phyloP scores from a whole-genome alignment of 1,140 invertebrate species.

The Zophobas morio region DNA sequence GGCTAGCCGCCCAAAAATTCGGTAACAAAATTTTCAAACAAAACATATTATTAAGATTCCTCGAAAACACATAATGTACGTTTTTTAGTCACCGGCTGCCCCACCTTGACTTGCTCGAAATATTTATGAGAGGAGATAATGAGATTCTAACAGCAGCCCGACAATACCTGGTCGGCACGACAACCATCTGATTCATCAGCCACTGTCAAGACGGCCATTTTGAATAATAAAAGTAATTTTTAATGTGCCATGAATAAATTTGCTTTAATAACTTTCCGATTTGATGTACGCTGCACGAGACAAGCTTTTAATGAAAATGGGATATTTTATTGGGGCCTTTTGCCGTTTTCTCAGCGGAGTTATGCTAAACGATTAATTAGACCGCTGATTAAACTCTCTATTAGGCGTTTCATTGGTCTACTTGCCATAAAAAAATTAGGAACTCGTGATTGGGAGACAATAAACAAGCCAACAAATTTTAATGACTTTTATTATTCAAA shows the following conservation, averaged over 20 bases:
- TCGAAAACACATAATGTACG: constrained; percentile 50
- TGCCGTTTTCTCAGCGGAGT: background rate
- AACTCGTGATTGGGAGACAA: constrained; percentile 2
- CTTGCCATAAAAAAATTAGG: constrained; percentile 23
- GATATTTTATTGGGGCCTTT: background rate
- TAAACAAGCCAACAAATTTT: constrained; percentile 11
- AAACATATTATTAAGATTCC: constrained; percentile 55
- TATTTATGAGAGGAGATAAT: constrained; percentile 56
- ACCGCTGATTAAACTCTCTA: constrained; percentile 7
- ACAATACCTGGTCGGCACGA: constrained; percentile 50
- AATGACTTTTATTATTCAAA: constrained; percentile 25
- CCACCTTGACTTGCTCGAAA: constrained; percentile 49
- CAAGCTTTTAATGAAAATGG: background rate
- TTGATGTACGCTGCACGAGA: background rate
- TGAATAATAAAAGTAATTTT: constrained; percentile 55
- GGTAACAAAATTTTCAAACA: constrained; percentile 40
- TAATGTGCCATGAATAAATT: constrained; percentile 54
- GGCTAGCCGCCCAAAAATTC: constrained; percentile 10
- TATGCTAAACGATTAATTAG: constrained; percentile 10
- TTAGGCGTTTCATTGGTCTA: background rate
- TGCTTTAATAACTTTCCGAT: constrained; percentile 46
- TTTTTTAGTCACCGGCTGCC: constrained; percentile 49
- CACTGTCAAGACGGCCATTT: constrained; percentile 55
- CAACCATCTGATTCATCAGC: constrained; percentile 53
- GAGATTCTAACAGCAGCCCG: constrained; percentile 55